phyloP scores from a whole-genome alignment of 2,888 invertebrate genomes.

The Rutpela maculata region DNA sequence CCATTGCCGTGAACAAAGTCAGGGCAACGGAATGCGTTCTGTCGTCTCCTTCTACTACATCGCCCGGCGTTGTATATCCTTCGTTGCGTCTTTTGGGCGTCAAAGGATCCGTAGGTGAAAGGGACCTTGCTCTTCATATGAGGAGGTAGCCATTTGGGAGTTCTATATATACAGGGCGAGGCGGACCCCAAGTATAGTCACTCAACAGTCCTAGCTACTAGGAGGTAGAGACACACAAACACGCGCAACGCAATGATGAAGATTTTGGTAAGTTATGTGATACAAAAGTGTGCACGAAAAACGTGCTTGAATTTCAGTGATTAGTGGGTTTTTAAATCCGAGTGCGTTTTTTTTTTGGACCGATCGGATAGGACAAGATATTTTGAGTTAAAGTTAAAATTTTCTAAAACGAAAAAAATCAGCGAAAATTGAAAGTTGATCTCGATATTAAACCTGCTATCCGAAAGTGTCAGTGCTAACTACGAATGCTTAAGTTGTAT shows the following conservation, averaged over 20 bases:
- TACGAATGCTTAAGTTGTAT: no score
- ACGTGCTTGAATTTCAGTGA: neutral
- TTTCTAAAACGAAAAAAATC: no score
- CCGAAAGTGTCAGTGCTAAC: no score
- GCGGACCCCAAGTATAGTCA: conserved; percentile 64
- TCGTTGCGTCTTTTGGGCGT: conserved; percentile 4
- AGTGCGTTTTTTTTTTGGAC: no score
- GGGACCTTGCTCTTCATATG: conserved; percentile 7
- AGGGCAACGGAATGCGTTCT: neutral
- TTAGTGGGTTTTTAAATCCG: neutral
- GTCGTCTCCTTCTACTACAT: neutral
- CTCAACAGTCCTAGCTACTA: conserved; percentile 72
- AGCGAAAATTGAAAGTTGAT: no score
- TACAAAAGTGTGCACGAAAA: neutral
- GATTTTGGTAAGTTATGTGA: conserved; percentile 68
- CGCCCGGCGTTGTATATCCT: neutral
- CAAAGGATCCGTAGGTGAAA: conserved; percentile 7
- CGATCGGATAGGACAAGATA: no score
- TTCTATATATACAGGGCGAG: conserved; percentile 68
- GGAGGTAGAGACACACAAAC: conserved; percentile 70
- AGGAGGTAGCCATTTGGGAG: conserved; percentile 62
- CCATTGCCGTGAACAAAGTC: conserved; percentile 7
- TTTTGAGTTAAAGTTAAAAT: no score
- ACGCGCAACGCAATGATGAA: conserved; percentile 65
- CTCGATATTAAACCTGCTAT: no score